Percentiles rank a stretch among this genome's conserved stretches.
Evolutionary conservation across 2,888 invertebrate genomes (phyloP).

Genomic region (Drosophila tripunctata): DNA sequence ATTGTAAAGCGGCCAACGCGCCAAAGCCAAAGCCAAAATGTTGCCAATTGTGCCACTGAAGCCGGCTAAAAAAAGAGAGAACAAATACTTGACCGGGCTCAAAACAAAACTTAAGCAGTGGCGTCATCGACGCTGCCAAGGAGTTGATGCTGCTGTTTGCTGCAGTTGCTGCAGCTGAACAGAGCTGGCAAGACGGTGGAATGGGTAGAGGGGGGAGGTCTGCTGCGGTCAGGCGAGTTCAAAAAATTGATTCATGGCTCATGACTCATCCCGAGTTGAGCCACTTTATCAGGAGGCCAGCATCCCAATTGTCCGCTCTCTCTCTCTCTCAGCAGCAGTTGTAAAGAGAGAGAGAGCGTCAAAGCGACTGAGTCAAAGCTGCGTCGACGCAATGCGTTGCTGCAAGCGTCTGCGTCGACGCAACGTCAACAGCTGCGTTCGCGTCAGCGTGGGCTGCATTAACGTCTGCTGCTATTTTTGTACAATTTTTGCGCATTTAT

Average conservation of each 20-base stretch:
- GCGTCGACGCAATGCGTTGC: constrained; percentile 4
- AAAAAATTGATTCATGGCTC: constrained; percentile 69
- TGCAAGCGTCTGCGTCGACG: background rate
- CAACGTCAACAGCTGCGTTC: constrained; percentile 13
- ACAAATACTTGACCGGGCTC: constrained; percentile 27
- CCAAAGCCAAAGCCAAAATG: constrained; percentile 26
- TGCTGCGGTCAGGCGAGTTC: constrained; percentile 62
- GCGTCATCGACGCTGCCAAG: constrained; percentile 34
- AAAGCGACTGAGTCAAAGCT: constrained; percentile 9
- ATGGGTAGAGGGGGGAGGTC: background rate
- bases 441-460: constrained; percentile 49
- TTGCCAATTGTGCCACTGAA: constrained; percentile 39
- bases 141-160: constrained; percentile 5
- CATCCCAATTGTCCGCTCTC: constrained; percentile 45
- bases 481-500: constrained; percentile 42
- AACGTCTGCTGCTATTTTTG: constrained; percentile 66
- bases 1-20: constrained; percentile 59
- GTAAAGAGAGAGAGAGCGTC: background rate
- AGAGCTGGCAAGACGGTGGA: background rate
- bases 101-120: background rate
- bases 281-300: constrained; percentile 42
- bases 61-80: constrained; percentile 1
- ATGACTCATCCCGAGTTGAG: constrained; percentile 54
- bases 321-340: constrained; percentile 1
- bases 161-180: background rate